Conservation (phyloP, 1,140 invertebrate genomes). For the Tachypleus tridentatus region DNA sequence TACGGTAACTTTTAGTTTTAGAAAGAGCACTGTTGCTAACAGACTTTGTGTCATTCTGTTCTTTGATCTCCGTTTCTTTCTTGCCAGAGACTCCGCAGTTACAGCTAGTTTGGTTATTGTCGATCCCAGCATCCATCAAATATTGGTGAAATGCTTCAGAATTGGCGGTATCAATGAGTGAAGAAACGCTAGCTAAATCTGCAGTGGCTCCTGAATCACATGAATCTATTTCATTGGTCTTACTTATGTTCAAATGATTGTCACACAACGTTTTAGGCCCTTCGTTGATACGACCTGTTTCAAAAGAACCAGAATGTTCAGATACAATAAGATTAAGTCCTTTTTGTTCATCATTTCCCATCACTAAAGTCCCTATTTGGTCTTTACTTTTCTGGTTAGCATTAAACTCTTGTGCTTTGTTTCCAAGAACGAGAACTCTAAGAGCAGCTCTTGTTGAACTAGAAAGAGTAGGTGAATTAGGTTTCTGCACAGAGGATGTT, state of each 20-base stretch:
- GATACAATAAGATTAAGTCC: neutral
- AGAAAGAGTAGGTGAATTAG: slow-evolving; percentile 15
- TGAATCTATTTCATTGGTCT: neutral
- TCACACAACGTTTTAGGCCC: neutral
- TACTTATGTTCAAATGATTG: neutral
- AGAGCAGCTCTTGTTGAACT: slow-evolving; percentile 23
- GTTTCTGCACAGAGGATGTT: slow-evolving; percentile 11
- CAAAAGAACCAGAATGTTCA: neutral
- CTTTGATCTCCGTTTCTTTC: slow-evolving; percentile 9
- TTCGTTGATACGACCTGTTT: neutral
- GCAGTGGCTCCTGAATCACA: slow-evolving; percentile 21
- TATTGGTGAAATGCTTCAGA: slow-evolving; percentile 28
- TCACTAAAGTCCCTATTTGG: neutral
- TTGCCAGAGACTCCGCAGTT: neutral
- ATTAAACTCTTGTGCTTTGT: slow-evolving; percentile 12
- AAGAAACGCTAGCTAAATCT: slow-evolving; percentile 61
- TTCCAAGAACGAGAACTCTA: slow-evolving; percentile 15
- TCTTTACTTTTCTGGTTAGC: too few species aligned
- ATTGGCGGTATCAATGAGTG: slow-evolving; percentile 63
- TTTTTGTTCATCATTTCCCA: neutral
- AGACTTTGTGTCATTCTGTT: neutral
- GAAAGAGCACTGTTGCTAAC: slow-evolving; percentile 23
- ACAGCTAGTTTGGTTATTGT: slow-evolving; percentile 5
- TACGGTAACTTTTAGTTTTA: slow-evolving; percentile 88
- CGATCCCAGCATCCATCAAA: slow-evolving; percentile 1